phyloP scores from a whole-genome alignment of 2,888 invertebrate genomes.

The Himalopsyche anomala region DNA sequence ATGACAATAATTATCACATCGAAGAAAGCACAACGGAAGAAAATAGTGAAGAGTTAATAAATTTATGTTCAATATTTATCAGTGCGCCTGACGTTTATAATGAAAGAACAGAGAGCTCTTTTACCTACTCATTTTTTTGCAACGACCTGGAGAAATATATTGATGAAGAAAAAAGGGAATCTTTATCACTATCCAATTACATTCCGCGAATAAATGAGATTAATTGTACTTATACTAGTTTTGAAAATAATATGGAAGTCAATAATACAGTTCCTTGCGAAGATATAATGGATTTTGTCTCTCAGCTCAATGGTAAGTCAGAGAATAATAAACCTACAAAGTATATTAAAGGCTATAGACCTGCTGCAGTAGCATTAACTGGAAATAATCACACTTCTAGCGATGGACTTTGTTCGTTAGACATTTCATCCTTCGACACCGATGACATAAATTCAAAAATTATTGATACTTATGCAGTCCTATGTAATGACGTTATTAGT shows the following conservation, averaged over 20 bases:
- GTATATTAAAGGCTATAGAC: not conserved
- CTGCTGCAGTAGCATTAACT: not conserved
- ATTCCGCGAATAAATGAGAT: not conserved
- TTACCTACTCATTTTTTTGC: not conserved
- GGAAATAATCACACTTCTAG: not conserved
- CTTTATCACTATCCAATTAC: not conserved
- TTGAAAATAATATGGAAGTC: not conserved
- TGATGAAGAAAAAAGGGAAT: not conserved
- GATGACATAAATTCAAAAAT: not conserved
- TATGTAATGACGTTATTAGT: not conserved
- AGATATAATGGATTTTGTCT: not conserved
- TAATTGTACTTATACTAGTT: not conserved
- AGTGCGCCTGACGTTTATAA: not conserved
- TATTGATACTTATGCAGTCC: not conserved
- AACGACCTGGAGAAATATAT: not conserved
- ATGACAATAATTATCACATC: not conserved
- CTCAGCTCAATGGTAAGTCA: not conserved
- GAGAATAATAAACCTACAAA: conserved; percentile 1
- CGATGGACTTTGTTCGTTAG: not conserved
- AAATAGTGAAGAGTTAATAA: not conserved
- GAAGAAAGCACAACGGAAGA: not conserved
- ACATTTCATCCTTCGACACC: not conserved
- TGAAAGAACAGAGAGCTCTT: not conserved
- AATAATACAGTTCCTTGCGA: conserved; percentile 19
- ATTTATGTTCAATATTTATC: not conserved